Evolutionary conservation across 2,888 invertebrate genomes (phyloP).

Genomic region (Cosmia pyralina): DNA sequence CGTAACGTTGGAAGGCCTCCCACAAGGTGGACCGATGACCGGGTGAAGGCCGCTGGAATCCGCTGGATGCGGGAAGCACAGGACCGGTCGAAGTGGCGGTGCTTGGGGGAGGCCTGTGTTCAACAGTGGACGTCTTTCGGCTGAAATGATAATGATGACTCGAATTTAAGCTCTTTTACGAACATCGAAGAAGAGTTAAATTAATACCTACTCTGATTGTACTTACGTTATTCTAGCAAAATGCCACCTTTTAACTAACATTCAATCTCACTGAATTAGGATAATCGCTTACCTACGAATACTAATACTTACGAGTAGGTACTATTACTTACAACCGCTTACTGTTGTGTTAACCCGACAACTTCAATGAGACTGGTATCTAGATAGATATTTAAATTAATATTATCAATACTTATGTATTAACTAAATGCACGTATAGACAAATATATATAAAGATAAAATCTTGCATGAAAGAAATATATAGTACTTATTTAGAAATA

Average conservation of each 20-base stretch:
- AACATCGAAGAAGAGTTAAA: conserved; percentile 45
- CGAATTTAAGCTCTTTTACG: neutral
- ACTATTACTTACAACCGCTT: conserved; percentile 60
- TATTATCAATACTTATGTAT: conserved; percentile 30
- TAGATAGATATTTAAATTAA: conserved; percentile 26
- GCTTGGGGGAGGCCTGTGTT: too few relatives aligned
- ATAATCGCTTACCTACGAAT: conserved; percentile 61
- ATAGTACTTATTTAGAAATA: neutral
- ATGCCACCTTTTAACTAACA: conserved; percentile 78
- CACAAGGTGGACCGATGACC: too few relatives aligned
- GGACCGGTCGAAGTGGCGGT: too few relatives aligned
- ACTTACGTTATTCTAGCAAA: conserved; percentile 76
- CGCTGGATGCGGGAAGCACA: too few relatives aligned
- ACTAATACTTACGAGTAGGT: conserved; percentile 44
- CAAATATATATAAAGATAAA: conserved; percentile 28
- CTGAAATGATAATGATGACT: neutral
- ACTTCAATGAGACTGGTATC: conserved; percentile 34
- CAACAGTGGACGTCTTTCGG: too few relatives aligned
- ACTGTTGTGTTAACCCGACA: conserved; percentile 50
- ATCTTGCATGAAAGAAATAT: conserved; percentile 2
- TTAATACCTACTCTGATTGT: conserved; percentile 66
- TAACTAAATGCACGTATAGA: conserved; percentile 57
- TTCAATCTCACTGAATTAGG: conserved; percentile 77
- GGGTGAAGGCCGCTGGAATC: too few relatives aligned
- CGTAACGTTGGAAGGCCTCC: too few relatives aligned